Evolutionary conservation across 2,113 vertebrate genomes (phyloP), one percentile per base, ranked within the genome.

Genomic region (Lagenorhynchus albirostris): DNA sequence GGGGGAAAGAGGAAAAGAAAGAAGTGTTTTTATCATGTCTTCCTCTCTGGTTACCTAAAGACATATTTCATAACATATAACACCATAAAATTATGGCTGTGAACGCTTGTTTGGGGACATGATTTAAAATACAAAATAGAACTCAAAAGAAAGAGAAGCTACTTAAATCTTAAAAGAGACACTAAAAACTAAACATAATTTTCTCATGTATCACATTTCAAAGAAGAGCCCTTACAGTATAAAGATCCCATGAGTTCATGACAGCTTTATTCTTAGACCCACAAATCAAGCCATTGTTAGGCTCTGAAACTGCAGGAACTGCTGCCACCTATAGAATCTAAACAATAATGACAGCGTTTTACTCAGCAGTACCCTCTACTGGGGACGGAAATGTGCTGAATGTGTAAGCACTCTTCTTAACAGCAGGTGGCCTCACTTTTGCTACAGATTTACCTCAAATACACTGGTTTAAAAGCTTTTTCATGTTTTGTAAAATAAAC

Each of bases 261-360:
- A 98, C 98, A 98, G 98, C 98, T 98, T 98, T 97, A 98, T 98
- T 98, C 98, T 89, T 29, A 91, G 50, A 95, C 96, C 98, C 96
- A 36, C 68, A 97, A 97, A 97, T 38, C 97, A 26, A 71, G 95
- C 97, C 98, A 98, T 99, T 98, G 98, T 98, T 98, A 97, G 20
- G 84, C 76, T 90, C 96, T 82, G 55, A 99, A 99, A 99, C 96
- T 25, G 98, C 98, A 99, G 99, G 97, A 98, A 98, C 99, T 99
- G 99, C 99, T 99, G 98, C 99, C 99, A 99, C 99, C 99, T 99
- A 98, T 98, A 98, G 99, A 99, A 96, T 77, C 68, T 68, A 74
- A 10, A 5, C 29, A 41, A 96, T 74, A 98, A 98, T 86, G 94
- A 97, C 41, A 87, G 82, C 44, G 77, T 70, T 81, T 68, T 41